phyloP scores from a whole-genome alignment of 2,888 invertebrate genomes.

The Nineta flava region DNA sequence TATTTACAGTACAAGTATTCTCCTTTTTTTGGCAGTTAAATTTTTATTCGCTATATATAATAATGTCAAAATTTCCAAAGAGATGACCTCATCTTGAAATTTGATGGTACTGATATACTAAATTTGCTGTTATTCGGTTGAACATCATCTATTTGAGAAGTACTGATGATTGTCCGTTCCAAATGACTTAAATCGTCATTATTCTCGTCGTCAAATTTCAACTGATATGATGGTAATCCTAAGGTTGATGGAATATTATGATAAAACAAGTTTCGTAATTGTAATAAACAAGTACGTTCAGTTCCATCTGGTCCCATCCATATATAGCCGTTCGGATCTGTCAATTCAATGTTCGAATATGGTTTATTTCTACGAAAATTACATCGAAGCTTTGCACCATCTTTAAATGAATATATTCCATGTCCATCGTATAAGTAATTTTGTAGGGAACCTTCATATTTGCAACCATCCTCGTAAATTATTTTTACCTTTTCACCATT shows the following conservation, averaged over 20 bases:
- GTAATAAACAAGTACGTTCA: not conserved
- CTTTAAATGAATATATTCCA: constrained; percentile 35
- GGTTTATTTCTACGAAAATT: constrained; percentile 37
- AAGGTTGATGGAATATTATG: not conserved
- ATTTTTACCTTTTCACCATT: constrained; percentile 24
- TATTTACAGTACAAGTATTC: too few relatives aligned
- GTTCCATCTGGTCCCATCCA: constrained; percentile 34
- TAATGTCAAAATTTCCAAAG: too few relatives aligned
- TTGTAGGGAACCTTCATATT: constrained; percentile 32
- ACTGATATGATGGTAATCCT: not conserved
- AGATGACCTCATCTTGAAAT: too few relatives aligned
- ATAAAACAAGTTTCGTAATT: not conserved
- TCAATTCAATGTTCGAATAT: constrained; percentile 25
- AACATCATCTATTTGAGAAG: too few relatives aligned
- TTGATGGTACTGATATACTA: too few relatives aligned
- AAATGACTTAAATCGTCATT: too few relatives aligned
- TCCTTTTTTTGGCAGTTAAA: too few relatives aligned
- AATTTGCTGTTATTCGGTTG: too few relatives aligned
- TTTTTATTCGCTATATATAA: too few relatives aligned
- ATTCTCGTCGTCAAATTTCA: too few relatives aligned
- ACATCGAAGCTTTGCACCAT: constrained; percentile 30
- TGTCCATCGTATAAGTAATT: constrained; percentile 32
- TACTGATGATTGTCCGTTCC: too few relatives aligned
- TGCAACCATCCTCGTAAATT: constrained; percentile 30
- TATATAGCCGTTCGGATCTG: constrained; percentile 33